Evolutionary conservation across 2,113 vertebrate genomes (phyloP), one percentile per base, ranked within the genome.

Genomic region (Cinclus mexicanus): DNA sequence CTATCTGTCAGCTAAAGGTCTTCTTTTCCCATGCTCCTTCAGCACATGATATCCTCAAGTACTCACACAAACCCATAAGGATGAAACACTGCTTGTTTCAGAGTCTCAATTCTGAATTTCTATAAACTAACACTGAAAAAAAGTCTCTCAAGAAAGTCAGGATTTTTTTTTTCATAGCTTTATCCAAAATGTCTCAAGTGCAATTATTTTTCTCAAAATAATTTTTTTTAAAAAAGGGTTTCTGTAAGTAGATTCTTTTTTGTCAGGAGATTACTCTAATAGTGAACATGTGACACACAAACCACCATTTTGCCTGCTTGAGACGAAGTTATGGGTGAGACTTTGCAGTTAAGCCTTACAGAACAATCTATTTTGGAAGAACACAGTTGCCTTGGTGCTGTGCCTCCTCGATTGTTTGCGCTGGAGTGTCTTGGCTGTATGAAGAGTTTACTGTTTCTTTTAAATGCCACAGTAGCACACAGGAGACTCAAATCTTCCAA

Each of bases 391-490:
- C 53, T 90, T 29, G 4, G 71, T 94, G 63, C 63, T 3, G 6
- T 77, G 76, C 85, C 53, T 90, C 67, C 47, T 75, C 0, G 0
- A 69, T 65, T 95, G 46, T 90, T 95, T 96, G 72, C 83, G 33
- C 61, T 86, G 84, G 70, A 81, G 49, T 29, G 95, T 68, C 52
- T 90, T 91, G 49, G 92, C 83, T 8, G 6, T 69, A 87, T 50
- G 75, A 90, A 80, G 67, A 95, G 60, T 78, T 71, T 83, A 88
- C 70, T 42, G 65, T 78, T 95, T 93, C 68, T 63, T 78, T 95
- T 95, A 84, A 87, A 96, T 97, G 85, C 95, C 97, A 89, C 95
- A 96, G 80, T 93, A 96, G 96, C 69, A 95, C 79, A 95, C 47
- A 95, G 68, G 83, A 95, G 79, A 97, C 95, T 92, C 94, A 97